phyloP scores from a whole-genome alignment of 2,113 vertebrate genomes.

The Lagopus muta region DNA sequence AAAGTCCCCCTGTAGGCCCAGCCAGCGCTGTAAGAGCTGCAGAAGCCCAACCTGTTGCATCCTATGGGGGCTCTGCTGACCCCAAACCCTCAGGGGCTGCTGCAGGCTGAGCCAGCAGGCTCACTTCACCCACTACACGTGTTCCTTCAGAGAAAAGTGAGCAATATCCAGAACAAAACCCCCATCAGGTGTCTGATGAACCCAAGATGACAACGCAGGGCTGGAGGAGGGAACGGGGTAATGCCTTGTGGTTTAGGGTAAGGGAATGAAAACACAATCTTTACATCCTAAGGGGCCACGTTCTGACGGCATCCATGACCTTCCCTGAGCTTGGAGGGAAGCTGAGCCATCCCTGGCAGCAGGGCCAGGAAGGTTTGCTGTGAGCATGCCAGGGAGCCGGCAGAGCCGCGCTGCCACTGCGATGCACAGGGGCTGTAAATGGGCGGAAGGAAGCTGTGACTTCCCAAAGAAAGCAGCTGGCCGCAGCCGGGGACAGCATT shows the following conservation, averaged over 20 bases:
- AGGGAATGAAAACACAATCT: not conserved
- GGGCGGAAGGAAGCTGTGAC: conserved; percentile 33
- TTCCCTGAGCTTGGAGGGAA: not conserved
- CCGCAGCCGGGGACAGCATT: not conserved
- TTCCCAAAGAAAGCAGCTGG: not conserved
- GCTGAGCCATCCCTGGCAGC: not conserved
- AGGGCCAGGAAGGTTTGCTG: not conserved
- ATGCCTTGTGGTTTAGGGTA: not conserved
- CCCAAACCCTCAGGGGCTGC: rapidly evolving
- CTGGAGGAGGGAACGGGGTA: not conserved
- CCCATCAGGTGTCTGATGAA: not conserved
- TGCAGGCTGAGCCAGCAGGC: not conserved
- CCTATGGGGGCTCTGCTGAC: not conserved
- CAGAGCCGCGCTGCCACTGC: rapidly evolving
- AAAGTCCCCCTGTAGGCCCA: rapidly evolving
- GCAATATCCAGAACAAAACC: rapidly evolving
- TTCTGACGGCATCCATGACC: not conserved
- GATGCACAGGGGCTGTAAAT: not conserved
- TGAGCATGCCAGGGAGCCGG: not conserved
- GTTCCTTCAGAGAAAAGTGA: not conserved
- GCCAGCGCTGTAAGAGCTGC: not conserved
- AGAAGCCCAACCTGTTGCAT: not conserved
- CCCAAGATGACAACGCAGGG: rapidly evolving
- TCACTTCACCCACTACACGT: rapidly evolving
- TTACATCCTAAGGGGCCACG: rapidly evolving